Evolutionary conservation across 1,140 invertebrate genomes (phyloP).

Genomic region (Drosophila setifemur): DNA sequence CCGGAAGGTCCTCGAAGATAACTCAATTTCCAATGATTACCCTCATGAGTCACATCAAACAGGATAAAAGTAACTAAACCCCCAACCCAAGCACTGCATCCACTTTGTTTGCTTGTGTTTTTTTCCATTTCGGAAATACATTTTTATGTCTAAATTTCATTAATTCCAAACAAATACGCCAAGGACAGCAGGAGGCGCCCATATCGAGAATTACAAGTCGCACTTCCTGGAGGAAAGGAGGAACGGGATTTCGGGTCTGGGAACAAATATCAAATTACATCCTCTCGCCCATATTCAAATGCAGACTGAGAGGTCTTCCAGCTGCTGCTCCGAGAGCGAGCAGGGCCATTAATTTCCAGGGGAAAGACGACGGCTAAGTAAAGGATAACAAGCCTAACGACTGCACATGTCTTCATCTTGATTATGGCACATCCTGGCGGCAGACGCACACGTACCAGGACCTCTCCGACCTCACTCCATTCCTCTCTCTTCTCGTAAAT

Average conservation of each 20-base stretch:
- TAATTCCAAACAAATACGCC: constrained; percentile 72
- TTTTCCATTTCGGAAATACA: constrained; percentile 35
- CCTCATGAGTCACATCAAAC: constrained; percentile 64
- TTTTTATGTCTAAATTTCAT: constrained; percentile 79
- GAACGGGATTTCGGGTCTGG: constrained; percentile 10
- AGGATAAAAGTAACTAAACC: neutral
- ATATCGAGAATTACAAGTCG: constrained; percentile 67
- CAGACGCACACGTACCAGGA: constrained; percentile 47
- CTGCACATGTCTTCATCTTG: constrained; percentile 74
- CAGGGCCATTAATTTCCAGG: constrained; percentile 60
- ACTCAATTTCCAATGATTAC: constrained; percentile 75
- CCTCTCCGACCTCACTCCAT: constrained; percentile 21
- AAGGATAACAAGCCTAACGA: constrained; percentile 71
- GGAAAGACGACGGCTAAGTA: constrained; percentile 57
- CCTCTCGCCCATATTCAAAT: constrained; percentile 61
- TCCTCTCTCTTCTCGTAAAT: neutral
- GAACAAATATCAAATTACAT: constrained; percentile 70
- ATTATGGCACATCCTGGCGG: constrained; percentile 46
- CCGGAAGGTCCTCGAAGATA: constrained; percentile 60
- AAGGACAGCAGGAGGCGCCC: constrained; percentile 45
- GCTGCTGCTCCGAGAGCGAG: constrained; percentile 37
- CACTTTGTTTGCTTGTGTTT: constrained; percentile 53
- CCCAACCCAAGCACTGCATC: too few relatives aligned
- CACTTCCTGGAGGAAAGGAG: constrained; percentile 30
- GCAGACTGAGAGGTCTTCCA: constrained; percentile 31